These are phyloP conservation scores for Brienomyrus longianalis DNA, from an alignment of 2,113 vertebrate genomes.

Conservation along the genomic window DNA sequence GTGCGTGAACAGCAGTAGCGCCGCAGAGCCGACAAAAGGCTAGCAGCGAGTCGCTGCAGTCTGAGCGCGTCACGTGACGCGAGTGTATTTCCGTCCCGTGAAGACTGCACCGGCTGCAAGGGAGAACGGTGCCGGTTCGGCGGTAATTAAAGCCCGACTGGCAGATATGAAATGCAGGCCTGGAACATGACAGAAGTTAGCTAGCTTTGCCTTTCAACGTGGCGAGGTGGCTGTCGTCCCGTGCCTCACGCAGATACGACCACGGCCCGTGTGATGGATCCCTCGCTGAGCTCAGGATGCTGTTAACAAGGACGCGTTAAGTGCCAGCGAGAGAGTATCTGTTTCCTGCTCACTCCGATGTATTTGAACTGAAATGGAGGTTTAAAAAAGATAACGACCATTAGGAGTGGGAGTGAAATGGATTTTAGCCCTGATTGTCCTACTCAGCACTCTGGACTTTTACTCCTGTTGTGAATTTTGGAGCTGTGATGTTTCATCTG, in stretches of 20 bases:
- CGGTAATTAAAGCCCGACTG: not conserved
- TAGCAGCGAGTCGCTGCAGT: not conserved
- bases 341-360: not conserved
- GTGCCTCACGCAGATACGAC: not conserved
- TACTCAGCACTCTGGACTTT: constrained; percentile 16
- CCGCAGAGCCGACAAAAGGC: too few species aligned
- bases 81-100: not conserved
- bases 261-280: not conserved
- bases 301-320: not conserved
- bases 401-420: not conserved
- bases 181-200: not conserved
- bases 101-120: not conserved
- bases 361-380: not conserved
- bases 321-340: not conserved
- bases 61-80: not conserved
- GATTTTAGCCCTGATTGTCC: not conserved
- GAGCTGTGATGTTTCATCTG: not conserved
- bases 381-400: not conserved
- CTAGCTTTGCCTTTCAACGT: not conserved
- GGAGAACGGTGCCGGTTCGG: not conserved
- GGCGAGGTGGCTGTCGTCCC: not conserved
- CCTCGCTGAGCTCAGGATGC: not conserved
- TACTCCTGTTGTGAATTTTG: not conserved
- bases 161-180: not conserved
- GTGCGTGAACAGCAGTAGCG: not conserved